phyloP scores from a whole-genome alignment of 2,888 invertebrate genomes.

The Atrina japonica region DNA sequence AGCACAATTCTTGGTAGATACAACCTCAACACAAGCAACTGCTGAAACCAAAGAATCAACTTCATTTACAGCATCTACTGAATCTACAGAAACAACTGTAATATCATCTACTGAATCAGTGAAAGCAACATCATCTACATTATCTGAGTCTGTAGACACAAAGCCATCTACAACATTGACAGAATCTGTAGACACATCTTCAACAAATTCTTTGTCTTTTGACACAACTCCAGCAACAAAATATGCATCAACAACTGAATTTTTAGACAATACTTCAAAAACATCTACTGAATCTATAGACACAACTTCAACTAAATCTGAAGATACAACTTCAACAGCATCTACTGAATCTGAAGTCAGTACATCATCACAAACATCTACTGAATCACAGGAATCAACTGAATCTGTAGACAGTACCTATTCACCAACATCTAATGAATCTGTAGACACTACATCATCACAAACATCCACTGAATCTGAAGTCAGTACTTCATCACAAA shows the following conservation, averaged over 20 bases:
- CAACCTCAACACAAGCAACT: no score
- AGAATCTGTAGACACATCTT: no score
- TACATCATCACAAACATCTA: neutral
- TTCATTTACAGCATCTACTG: neutral
- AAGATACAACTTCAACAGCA: neutral
- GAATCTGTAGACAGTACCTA: neutral
- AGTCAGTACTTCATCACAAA: neutral
- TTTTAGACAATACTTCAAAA: neutral
- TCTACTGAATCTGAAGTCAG: neutral
- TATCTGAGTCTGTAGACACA: neutral
- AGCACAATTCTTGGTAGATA: no score
- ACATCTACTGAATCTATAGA: conserved; percentile 1
- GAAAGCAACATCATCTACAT: neutral
- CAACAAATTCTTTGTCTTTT: no score
- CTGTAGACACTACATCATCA: no score
- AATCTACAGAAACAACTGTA: neutral
- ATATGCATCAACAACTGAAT: no score
- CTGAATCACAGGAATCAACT: neutral
- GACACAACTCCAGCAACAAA: no score
- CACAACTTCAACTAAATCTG: neutral
- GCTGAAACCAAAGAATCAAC: neutral
- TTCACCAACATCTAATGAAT: neutral
- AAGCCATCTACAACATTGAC: no score
- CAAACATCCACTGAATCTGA: no score
- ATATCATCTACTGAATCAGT: no score